Conservation (phyloP, 1,140 invertebrate species). For the Drosophila obscura region DNA sequence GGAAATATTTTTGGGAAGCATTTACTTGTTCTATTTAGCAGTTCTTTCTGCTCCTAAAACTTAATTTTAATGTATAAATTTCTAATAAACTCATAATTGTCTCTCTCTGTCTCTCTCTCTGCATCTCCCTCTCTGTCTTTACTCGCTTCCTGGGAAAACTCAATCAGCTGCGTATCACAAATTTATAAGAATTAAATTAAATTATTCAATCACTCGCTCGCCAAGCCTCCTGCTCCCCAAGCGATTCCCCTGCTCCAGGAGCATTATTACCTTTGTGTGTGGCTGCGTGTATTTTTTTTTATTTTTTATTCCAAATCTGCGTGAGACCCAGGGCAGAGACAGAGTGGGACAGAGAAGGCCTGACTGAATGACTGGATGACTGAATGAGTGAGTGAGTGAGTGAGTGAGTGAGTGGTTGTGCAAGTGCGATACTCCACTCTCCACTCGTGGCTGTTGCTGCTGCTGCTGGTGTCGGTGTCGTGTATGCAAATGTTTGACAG, state of each 20-base stretch:
- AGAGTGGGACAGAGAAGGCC: not conserved
- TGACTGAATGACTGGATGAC: too few relatives aligned
- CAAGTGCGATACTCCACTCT: not conserved
- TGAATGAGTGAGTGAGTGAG: not conserved
- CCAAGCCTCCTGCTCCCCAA: conserved; percentile 2
- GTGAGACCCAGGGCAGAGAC: conserved; percentile 22
- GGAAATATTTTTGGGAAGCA: too few relatives aligned
- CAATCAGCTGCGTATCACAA: conserved; percentile 43
- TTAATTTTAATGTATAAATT: not conserved
- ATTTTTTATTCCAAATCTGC: conserved; percentile 18
- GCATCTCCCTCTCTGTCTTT: too few relatives aligned
- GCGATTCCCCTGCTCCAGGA: not conserved
- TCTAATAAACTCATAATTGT: conserved; percentile 34
- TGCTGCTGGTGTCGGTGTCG: conserved; percentile 38
- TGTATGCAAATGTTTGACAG: conserved; percentile 77
- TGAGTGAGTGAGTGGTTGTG: conserved; percentile 11
- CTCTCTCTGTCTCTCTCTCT: not conserved
- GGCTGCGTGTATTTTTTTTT: not conserved
- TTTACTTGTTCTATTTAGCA: too few relatives aligned
- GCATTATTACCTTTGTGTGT: conserved; percentile 10
- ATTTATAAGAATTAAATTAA: conserved; percentile 50
- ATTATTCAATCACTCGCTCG: conserved; percentile 43
- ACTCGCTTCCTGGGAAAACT: conserved; percentile 26
- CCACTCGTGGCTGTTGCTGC: not conserved
- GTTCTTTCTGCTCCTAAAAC: too few relatives aligned